Conservation (phyloP, 2,888 invertebrate species). For the Eristalis intricaria region DNA sequence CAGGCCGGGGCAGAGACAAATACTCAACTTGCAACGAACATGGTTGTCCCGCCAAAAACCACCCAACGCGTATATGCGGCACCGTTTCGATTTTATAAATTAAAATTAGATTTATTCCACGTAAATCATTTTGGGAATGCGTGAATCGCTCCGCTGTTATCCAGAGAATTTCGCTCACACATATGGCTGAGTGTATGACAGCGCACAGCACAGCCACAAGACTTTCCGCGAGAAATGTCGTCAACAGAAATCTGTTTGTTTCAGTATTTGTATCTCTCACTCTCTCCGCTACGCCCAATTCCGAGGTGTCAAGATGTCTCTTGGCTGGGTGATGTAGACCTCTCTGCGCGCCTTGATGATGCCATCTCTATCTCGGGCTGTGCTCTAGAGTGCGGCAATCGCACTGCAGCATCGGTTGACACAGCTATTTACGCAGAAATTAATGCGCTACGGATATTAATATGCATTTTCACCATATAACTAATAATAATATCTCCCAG, state of each 20-base stretch:
- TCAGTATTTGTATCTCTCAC: conserved; percentile 29
- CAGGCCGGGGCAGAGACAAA: conserved; percentile 58
- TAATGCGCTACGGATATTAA: conserved; percentile 72
- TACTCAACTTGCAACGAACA: conserved; percentile 62
- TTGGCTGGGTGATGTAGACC: conserved; percentile 40
- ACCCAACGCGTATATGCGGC: conserved; percentile 74
- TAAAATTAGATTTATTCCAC: conserved; percentile 79
- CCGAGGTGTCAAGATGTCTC: conserved; percentile 66
- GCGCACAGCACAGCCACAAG: background rate
- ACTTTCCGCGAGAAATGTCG: conserved; percentile 60
- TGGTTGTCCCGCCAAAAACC: conserved; percentile 63
- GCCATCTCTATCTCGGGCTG: conserved; percentile 49
- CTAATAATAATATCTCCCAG: conserved; percentile 71
- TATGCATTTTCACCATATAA: conserved; percentile 73
- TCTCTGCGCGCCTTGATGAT: conserved; percentile 37
- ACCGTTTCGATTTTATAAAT: conserved; percentile 77
- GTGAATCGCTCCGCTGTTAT: conserved; percentile 58
- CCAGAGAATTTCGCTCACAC: conserved; percentile 33
- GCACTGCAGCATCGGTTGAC: conserved; percentile 62
- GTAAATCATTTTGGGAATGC: conserved; percentile 77
- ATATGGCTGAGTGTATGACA: background rate
- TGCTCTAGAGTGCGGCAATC: conserved; percentile 44
- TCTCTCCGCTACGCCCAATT: conserved; percentile 39
- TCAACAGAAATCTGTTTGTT: conserved; percentile 71
- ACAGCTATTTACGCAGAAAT: conserved; percentile 71